Percentiles rank a stretch among this genome's conserved stretches.
Evolutionary conservation across 1,140 invertebrate genomes (phyloP).

Genomic region (Drosophila ercepeae): DNA sequence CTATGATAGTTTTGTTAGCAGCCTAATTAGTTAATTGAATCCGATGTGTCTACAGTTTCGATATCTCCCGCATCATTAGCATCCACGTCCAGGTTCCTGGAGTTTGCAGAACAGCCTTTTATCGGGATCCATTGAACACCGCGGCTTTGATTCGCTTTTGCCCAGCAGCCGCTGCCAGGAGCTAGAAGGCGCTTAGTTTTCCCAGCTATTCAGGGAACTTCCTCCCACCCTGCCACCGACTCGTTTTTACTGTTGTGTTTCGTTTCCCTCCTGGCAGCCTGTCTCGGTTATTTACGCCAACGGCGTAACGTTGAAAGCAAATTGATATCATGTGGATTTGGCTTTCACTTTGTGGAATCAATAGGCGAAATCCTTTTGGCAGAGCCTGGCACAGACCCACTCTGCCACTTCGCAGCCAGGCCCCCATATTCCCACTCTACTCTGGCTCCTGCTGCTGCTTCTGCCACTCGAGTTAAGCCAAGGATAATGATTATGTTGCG

Average conservation of each 20-base stretch:
- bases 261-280: slow-evolving; percentile 29
- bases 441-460: slow-evolving; percentile 21
- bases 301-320: slow-evolving; percentile 75
- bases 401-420: slow-evolving; percentile 24
- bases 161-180: slow-evolving; percentile 9
- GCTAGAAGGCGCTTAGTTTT: slow-evolving; percentile 57
- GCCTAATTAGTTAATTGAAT: slow-evolving; percentile 45
- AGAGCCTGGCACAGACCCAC: slow-evolving; percentile 43
- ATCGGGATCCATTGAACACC: slow-evolving; percentile 24
- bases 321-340: slow-evolving; percentile 82
- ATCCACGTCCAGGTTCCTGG: background rate
- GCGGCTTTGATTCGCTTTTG: background rate
- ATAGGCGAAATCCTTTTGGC: slow-evolving; percentile 76
- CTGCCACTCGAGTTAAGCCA: slow-evolving; percentile 68
- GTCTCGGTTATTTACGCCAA: slow-evolving; percentile 73
- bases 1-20: slow-evolving; percentile 14
- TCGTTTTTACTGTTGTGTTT: slow-evolving; percentile 24
- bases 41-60: slow-evolving; percentile 7
- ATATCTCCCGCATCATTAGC: slow-evolving; percentile 25
- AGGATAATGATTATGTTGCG: slow-evolving; percentile 82
- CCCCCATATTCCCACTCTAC: background rate
- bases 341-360: slow-evolving; percentile 79
- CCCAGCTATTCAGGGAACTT: slow-evolving; percentile 12
- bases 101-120: slow-evolving; percentile 7
- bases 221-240: slow-evolving; percentile 3